Conservation (phyloP, 2,888 invertebrate species). For the Cataglyphis albicans region DNA sequence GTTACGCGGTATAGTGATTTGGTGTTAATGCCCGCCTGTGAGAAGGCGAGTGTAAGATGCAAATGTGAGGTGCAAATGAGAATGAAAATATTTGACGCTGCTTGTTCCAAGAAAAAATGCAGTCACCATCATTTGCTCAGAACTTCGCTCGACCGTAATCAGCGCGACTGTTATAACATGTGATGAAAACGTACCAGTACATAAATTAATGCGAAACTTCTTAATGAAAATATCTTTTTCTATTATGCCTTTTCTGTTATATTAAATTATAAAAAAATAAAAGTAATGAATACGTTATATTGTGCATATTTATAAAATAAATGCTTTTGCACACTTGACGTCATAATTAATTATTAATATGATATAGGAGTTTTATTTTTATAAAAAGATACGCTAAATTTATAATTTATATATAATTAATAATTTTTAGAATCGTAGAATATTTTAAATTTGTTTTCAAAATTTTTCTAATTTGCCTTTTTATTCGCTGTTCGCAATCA, state of each 20-base stretch:
- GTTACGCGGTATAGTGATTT: conserved; percentile 51
- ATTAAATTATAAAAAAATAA: no score
- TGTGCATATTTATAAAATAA: no score
- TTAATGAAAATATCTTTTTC: neutral
- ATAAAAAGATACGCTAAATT: neutral
- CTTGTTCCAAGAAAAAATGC: conserved; percentile 16
- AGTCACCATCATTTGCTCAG: conserved; percentile 27
- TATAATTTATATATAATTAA: neutral
- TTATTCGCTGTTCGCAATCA: neutral
- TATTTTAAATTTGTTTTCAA: neutral
- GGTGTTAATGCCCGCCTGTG: conserved; percentile 27
- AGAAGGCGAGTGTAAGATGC: neutral
- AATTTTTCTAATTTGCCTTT: neutral
- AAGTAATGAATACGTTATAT: no score
- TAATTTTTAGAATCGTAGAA: neutral
- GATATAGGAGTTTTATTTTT: neutral
- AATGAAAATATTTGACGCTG: conserved; percentile 22
- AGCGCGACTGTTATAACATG: neutral
- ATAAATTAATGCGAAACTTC: neutral
- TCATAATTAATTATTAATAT: neutral
- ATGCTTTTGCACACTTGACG: no score
- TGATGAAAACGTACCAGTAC: neutral
- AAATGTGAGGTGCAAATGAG: conserved; percentile 45
- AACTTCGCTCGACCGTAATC: neutral
- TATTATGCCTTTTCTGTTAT: neutral